Base-by-base conservation (phyloP, 2,797 vertebrate species). In the Pelobates cultripes region DNA sequence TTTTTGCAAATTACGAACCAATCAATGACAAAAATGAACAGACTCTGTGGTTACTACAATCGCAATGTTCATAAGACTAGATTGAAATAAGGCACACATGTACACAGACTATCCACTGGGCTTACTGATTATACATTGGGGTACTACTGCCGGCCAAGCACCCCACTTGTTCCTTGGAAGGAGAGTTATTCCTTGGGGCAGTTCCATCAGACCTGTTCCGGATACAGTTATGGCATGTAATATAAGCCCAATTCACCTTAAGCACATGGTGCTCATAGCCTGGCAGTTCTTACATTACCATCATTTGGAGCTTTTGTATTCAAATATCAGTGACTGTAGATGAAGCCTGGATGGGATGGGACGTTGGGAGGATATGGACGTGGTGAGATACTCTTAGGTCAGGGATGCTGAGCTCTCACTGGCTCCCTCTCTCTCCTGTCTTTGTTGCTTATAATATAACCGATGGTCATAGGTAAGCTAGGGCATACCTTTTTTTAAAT, bases 21-120 rank as follows among this genome's bases (percentile, higher is more conserved):
- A 66, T 74, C 73, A 45, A 69, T 75, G 73, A 80, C 73, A 84
- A 79, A 64, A 79, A 83, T 83, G 70, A 75, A 79, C 57, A 79
- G 70, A 76, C 45, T n/a, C 10, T 15, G 67, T 79, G 28, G 77
- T 79, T 84, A 73, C 73, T 79, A 84, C 82, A 84, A 80, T 84
- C 72, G 41, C 77, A 79, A 71, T 79, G 77, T 79, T 76, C 73
- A 76, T 84, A 80, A 95, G 91, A 93, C 90, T 92, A 91, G 89
- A 90, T 94, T 95, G 93, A 95, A 95, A 95, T 96, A 95, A 95
- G 94, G 94, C 94, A 95, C 94, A 94, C 93, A 95, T 94, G 93
- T 94, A 95, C 94, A 95, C 94, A 94, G 93, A 95, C 93, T 93
- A 91, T 92, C 91, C 90, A 93, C 94, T 93, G 94, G 94, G 93